A percentile compares a stretch with the other conserved stretches of the same genome.
Conservation (phyloP, 2,113 vertebrate genomes). For the Microcebus tavaratra region DNA sequence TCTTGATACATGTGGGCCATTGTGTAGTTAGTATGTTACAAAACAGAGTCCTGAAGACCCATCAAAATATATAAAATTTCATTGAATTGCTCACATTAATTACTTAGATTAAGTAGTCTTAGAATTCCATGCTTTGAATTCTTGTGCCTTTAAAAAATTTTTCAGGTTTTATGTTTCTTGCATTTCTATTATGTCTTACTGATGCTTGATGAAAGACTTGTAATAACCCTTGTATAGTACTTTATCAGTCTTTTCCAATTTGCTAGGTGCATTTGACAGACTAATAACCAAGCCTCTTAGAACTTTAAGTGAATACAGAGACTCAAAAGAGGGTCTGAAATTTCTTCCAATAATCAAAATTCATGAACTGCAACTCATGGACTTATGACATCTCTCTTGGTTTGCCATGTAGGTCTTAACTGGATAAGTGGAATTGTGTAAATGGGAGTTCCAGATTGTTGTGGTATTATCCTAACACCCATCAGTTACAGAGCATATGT, state of each 20-base stretch:
- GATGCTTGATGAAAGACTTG: conserved; percentile 1
- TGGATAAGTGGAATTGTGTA: background rate
- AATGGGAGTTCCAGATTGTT: background rate
- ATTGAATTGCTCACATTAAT: background rate
- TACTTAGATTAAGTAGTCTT: background rate
- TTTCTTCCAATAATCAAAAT: background rate
- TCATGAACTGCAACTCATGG: background rate
- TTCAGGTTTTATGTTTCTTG: conserved; percentile 1
- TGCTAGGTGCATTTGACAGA: conserved; percentile 10
- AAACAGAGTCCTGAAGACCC: background rate
- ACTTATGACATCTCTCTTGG: background rate
- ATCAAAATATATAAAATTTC: conserved; percentile 22
- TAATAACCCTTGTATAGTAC: background rate
- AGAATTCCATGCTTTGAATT: background rate
- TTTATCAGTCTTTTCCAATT: conserved; percentile 9
- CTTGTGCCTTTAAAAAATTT: background rate
- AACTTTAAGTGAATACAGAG: conserved; percentile 5
- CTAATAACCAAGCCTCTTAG: background rate
- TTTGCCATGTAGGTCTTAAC: background rate
- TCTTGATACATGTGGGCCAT: background rate
- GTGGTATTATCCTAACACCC: background rate
- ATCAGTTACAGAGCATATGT: background rate
- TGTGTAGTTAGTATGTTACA: background rate
- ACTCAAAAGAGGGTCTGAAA: background rate
- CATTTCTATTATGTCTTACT: conserved; percentile 21